Percentiles rank a stretch among this genome's conserved stretches.
Conservation (phyloP, 2,113 vertebrate species). For the Tor tambroides region DNA sequence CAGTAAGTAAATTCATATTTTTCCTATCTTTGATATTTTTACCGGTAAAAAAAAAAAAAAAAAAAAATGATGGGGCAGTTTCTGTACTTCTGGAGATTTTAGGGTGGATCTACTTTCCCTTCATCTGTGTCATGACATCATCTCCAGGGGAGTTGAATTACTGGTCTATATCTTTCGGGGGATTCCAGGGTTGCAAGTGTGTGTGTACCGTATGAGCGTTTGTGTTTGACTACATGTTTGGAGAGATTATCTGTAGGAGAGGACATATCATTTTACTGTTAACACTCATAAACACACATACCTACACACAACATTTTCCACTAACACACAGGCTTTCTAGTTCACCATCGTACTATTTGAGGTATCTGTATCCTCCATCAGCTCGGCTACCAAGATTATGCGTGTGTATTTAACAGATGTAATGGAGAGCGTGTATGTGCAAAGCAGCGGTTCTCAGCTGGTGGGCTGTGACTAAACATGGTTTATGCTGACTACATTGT, state of each 20-base stretch:
- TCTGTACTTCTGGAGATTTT: background rate
- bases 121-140: slow-evolving; percentile 35
- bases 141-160: slow-evolving; percentile 48
- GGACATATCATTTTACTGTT: background rate
- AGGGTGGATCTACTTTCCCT: slow-evolving; percentile 36
- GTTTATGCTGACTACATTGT: background rate
- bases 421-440: background rate
- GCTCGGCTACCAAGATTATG: background rate
- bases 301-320: slow-evolving; percentile 35
- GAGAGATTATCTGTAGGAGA: slow-evolving; percentile 39
- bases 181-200: slow-evolving; percentile 49
- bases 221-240: slow-evolving; percentile 45
- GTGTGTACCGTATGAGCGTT: slow-evolving; percentile 23
- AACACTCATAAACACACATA: slow-evolving; percentile 6
- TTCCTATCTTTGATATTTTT: background rate
- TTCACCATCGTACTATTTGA: slow-evolving; percentile 20
- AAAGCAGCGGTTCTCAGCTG: background rate
- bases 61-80: background rate
- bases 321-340: slow-evolving; percentile 32
- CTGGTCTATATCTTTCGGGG: slow-evolving; percentile 43
- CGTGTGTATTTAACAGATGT: background rate
- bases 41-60: background rate
- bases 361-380: slow-evolving; percentile 7
- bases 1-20: background rate
- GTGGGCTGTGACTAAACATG: background rate